Percentiles rank a stretch among this genome's conserved stretches.
These are phyloP conservation scores for Alouatta caraya DNA, from an alignment of 2,797 vertebrate species.

Conservation along the genomic window DNA sequence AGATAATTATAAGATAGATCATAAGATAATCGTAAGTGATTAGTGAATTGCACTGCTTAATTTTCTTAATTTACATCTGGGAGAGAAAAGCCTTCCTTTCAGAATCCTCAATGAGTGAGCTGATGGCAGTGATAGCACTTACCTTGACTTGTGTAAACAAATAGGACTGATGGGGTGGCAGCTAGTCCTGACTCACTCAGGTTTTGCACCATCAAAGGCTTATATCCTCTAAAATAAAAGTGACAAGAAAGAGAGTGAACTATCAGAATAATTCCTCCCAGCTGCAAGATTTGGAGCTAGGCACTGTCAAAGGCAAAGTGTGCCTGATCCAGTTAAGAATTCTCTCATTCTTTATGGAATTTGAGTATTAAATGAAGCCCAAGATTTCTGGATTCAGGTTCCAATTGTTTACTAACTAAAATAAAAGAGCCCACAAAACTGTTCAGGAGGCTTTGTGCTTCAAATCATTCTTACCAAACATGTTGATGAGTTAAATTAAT, in stretches of 20 bases:
- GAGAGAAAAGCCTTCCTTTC: background rate
- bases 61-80: background rate
- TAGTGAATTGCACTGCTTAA: background rate
- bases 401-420: slow-evolving; percentile 72
- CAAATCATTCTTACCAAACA: slow-evolving; percentile 71
- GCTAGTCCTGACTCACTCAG: background rate
- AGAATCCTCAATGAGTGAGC: background rate
- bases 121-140: background rate
- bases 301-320: background rate
- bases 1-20: too few relatives aligned
- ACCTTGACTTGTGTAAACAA: background rate
- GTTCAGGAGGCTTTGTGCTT: slow-evolving; percentile 60
- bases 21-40: background rate
- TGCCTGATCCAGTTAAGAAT: slow-evolving; percentile 62
- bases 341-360: slow-evolving; percentile 51
- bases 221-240: slow-evolving; percentile 55
- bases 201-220: slow-evolving; percentile 62
- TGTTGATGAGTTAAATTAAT: slow-evolving; percentile 80
- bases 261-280: slow-evolving; percentile 72
- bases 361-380: slow-evolving; percentile 64
- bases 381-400: slow-evolving; percentile 62
- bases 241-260: slow-evolving; percentile 58
- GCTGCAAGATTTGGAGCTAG: slow-evolving; percentile 65
- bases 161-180: background rate
- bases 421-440: slow-evolving; percentile 54